Evolutionary conservation across 2,113 vertebrate genomes (phyloP).

Genomic region (Lepus europaeus): DNA sequence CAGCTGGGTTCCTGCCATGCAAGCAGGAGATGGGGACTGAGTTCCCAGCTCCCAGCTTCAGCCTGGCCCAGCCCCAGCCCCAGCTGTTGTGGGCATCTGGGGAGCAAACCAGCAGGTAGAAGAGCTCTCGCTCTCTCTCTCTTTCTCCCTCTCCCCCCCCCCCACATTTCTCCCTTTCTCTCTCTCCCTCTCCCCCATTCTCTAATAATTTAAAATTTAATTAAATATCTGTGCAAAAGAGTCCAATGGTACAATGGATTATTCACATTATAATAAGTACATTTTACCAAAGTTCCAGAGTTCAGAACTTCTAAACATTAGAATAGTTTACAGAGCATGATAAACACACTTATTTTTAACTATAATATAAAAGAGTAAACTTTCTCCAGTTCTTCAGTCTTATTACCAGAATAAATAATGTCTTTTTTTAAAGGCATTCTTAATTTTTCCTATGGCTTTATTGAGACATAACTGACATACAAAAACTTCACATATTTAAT

Average conservation of each 20-base stretch:
- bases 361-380: background rate
- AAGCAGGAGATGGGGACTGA: too few species aligned
- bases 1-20: too few species aligned
- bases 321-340: background rate
- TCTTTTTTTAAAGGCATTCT: background rate
- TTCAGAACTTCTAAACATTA: conserved; percentile 36
- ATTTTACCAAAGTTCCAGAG: conserved; percentile 3
- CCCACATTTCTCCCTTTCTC: too few species aligned
- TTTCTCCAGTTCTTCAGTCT: background rate
- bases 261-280: conserved; percentile 2
- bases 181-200: too few species aligned
- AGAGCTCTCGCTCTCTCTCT: too few species aligned
- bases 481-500: background rate
- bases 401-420: background rate
- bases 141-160: too few species aligned
- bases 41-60: too few species aligned
- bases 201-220: too few species aligned
- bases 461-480: background rate
- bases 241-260: background rate
- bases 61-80: too few species aligned
- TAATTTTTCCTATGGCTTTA: background rate
- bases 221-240: background rate
- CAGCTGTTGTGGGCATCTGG: too few species aligned
- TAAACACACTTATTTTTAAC: conserved; percentile 4
- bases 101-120: too few species aligned